These are phyloP conservation scores for Hypolimnas misippus DNA, from an alignment of 2,888 invertebrate genomes.

Conservation along the genomic window DNA sequence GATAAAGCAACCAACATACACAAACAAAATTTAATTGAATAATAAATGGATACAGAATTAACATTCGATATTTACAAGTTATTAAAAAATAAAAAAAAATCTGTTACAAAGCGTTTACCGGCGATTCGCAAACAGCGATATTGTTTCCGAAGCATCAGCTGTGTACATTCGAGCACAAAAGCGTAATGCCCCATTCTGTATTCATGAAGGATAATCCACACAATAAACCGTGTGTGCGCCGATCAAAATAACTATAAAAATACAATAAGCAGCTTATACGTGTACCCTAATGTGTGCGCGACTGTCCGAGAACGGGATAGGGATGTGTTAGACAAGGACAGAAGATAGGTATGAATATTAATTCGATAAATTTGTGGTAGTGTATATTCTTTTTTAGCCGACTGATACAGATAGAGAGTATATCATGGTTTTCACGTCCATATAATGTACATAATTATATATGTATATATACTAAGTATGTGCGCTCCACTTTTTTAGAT, in stretches of 20 bases:
- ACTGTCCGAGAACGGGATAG: constrained; percentile 54
- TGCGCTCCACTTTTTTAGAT: too few relatives aligned
- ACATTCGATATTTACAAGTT: constrained; percentile 60
- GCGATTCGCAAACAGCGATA: constrained; percentile 67
- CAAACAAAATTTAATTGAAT: constrained; percentile 15
- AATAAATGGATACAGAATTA: constrained; percentile 39
- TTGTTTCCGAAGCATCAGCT: constrained; percentile 33
- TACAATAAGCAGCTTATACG: constrained; percentile 81
- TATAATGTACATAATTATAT: too few relatives aligned
- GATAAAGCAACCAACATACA: background rate
- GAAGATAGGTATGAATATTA: background rate
- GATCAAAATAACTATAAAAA: constrained; percentile 84
- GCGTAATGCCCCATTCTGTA: constrained; percentile 44
- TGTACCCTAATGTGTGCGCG: constrained; percentile 63
- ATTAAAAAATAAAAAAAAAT: constrained; percentile 60
- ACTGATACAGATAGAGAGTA: too few relatives aligned
- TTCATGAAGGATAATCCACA: constrained; percentile 55
- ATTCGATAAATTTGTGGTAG: background rate
- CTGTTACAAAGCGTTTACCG: constrained; percentile 57
- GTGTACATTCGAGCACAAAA: constrained; percentile 40
- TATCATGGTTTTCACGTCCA: too few relatives aligned
- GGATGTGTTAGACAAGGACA: background rate
- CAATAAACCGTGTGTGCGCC: constrained; percentile 69
- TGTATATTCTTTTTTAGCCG: background rate
- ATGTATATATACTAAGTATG: too few relatives aligned